Conservation (phyloP, 2,797 vertebrate genomes). For the Coluber constrictor region DNA sequence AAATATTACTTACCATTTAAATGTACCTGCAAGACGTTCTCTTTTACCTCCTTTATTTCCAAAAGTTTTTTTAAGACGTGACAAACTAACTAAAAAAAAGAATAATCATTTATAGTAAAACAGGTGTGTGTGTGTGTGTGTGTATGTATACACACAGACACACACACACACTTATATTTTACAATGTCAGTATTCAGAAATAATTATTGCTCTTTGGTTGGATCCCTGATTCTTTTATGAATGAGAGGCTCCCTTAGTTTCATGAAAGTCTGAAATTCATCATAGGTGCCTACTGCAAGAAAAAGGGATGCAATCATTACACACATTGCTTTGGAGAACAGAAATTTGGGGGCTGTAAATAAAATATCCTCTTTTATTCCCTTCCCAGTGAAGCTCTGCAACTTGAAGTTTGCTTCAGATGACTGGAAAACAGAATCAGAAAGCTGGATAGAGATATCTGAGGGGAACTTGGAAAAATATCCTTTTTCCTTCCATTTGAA, state of each 20-base stretch:
- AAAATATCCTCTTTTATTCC: background rate
- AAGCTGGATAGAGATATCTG: background rate
- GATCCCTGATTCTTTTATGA: background rate
- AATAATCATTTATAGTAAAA: background rate
- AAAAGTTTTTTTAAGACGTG: slow-evolving; percentile 82
- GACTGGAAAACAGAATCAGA: background rate
- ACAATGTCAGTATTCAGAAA: too few relatives aligned
- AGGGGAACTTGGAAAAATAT: background rate
- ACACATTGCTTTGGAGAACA: background rate
- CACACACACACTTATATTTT: too few relatives aligned
- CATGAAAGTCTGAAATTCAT: background rate
- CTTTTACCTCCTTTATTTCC: slow-evolving; percentile 73
- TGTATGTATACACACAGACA: too few relatives aligned
- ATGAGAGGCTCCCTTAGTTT: background rate
- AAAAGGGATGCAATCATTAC: background rate
- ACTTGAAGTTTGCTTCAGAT: background rate
- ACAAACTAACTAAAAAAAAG: slow-evolving; percentile 76
- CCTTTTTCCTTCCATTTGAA: background rate
- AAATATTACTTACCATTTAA: slow-evolving; percentile 80
- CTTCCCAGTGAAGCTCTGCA: background rate
- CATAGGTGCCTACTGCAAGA: background rate
- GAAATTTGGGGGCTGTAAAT: background rate
- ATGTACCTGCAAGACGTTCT: slow-evolving; percentile 85
- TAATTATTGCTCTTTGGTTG: background rate
- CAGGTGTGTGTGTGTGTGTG: background rate